phyloP scores from a whole-genome alignment of 2,797 vertebrate species.

The Graptemys geographica region DNA sequence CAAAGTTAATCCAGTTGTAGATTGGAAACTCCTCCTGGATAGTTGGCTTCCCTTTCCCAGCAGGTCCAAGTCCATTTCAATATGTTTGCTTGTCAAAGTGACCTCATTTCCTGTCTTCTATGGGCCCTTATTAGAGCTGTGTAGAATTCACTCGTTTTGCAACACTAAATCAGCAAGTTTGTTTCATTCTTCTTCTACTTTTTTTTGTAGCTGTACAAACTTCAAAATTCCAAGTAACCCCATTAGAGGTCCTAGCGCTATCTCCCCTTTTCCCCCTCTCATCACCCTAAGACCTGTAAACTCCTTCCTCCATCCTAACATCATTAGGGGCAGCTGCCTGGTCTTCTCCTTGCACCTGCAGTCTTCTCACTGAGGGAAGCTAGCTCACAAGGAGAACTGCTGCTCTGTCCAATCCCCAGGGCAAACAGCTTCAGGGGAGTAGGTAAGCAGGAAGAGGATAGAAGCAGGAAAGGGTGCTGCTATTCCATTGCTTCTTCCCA shows the following conservation, averaged over 20 bases:
- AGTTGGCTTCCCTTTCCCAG: not conserved
- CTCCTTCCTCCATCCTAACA: not conserved
- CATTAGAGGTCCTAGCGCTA: not conserved
- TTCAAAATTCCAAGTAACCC: not conserved
- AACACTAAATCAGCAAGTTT: not conserved
- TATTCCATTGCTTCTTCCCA: constrained; percentile 59
- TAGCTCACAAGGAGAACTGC: not conserved
- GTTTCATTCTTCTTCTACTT: not conserved
- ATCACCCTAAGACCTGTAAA: constrained; percentile 34
- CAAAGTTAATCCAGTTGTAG: constrained; percentile 18
- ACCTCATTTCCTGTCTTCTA: constrained; percentile 38
- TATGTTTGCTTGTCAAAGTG: constrained; percentile 36
- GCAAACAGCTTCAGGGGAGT: not conserved
- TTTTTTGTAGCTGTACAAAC: not conserved
- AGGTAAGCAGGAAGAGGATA: constrained; percentile 27
- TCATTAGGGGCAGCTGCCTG: constrained; percentile 36
- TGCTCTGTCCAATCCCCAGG: not conserved
- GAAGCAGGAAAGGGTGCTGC: constrained; percentile 58
- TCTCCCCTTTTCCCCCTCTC: not conserved
- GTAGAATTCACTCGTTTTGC: not conserved
- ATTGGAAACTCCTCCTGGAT: constrained; percentile 28
- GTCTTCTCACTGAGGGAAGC: not conserved
- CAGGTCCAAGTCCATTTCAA: constrained; percentile 11
- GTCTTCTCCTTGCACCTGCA: constrained; percentile 32
- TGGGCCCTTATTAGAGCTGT: not conserved